A percentile compares a stretch with the other conserved stretches of the same genome.
These are phyloP conservation scores for Yasuhikotakia modesta DNA, from an alignment of 2,797 vertebrate genomes.

Conservation along the genomic window DNA sequence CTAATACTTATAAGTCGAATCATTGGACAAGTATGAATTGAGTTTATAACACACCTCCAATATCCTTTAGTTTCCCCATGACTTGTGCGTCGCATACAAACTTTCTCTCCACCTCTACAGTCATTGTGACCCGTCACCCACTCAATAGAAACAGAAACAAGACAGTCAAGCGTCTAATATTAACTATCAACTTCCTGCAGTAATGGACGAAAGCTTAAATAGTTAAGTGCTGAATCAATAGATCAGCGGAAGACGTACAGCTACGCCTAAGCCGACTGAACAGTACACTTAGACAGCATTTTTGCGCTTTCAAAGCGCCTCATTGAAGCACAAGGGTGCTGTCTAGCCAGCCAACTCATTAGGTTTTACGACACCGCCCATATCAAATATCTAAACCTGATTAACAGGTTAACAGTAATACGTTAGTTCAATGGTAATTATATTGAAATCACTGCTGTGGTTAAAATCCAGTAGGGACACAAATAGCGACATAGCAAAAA, in stretches of 20 bases:
- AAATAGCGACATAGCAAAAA: background rate
- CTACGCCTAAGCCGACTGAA: background rate
- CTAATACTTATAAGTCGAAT: too few species aligned
- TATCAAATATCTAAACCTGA: conserved; percentile 9
- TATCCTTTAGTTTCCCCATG: conserved; percentile 69
- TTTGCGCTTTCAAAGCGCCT: background rate
- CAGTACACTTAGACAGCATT: background rate
- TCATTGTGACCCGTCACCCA: conserved; percentile 72
- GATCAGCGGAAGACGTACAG: background rate
- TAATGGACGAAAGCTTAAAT: background rate
- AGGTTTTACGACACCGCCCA: background rate
- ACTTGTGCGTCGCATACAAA: conserved; percentile 73
- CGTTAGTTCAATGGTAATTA: background rate
- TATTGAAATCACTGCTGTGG: background rate
- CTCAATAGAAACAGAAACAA: conserved; percentile 8
- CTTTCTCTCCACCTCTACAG: conserved; percentile 81
- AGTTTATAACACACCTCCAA: conserved; percentile 69
- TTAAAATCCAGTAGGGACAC: background rate
- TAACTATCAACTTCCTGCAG: background rate
- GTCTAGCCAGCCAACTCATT: background rate
- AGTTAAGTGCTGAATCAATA: background rate
- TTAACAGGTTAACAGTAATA: background rate
- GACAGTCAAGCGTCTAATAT: background rate
- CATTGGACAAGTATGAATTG: too few species aligned
- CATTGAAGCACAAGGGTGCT: background rate